These are phyloP conservation scores for Argyresthia albistria DNA, from an alignment of 2,888 invertebrate species.

Conservation along the genomic window DNA sequence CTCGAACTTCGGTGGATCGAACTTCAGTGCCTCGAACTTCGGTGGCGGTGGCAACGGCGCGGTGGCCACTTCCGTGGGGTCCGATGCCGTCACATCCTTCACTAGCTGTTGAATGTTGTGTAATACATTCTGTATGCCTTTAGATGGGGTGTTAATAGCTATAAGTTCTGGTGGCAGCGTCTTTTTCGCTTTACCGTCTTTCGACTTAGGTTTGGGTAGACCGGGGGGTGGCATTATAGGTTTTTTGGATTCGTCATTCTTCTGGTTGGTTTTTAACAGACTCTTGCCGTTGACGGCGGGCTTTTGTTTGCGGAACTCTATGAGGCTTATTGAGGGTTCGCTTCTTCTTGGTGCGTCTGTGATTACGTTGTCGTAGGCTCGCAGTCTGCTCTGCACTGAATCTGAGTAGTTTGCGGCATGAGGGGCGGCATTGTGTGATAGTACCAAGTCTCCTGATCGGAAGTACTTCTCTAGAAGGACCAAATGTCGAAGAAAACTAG, in stretches of 20 bases:
- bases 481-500: slow-evolving; percentile 86
- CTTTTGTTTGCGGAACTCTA: slow-evolving; percentile 55
- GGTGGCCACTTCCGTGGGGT: slow-evolving; percentile 55
- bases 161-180: slow-evolving; percentile 72
- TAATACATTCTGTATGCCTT: slow-evolving; percentile 59
- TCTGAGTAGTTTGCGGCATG: slow-evolving; percentile 85
- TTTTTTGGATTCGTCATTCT: slow-evolving; percentile 21
- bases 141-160: slow-evolving; percentile 67
- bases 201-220: slow-evolving; percentile 34
- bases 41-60: slow-evolving; percentile 30
- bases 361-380: slow-evolving; percentile 79
- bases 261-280: slow-evolving; percentile 50
- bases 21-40: background rate
- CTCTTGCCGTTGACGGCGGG: slow-evolving; percentile 53
- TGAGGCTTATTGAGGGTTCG: slow-evolving; percentile 44
- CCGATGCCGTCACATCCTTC: slow-evolving; percentile 56
- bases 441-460: slow-evolving; percentile 82
- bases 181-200: slow-evolving; percentile 40
- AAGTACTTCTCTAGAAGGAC: slow-evolving; percentile 88
- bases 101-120: slow-evolving; percentile 64
- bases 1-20: slow-evolving; percentile 20
- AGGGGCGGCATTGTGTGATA: slow-evolving; percentile 81
- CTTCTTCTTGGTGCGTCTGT: slow-evolving; percentile 35
- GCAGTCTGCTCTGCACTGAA: slow-evolving; percentile 83
- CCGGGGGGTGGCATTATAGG: slow-evolving; percentile 50